Base-by-base conservation (phyloP, 1,140 invertebrate genomes). In the Oncopeltus fasciatus region DNA sequence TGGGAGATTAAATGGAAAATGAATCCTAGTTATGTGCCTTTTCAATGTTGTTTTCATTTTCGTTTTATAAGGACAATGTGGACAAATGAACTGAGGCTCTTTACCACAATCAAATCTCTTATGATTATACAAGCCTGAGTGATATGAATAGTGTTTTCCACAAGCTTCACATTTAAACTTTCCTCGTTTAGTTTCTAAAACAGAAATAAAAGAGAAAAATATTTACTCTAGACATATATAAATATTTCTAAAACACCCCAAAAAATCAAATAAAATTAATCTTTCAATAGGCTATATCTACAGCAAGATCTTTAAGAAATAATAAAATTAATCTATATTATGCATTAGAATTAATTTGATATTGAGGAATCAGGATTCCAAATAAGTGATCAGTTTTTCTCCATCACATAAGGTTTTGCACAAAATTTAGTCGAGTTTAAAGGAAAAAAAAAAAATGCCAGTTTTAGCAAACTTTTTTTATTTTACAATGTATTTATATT, bases 121-220 rank as follows among this genome's bases (percentile, higher is more conserved):
- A 29, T 71, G 70, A 31, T 68, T 65, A 33, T 65, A 63, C 49
- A 70, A 57, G 27, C 83, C 70, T 20, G 80, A 82, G 31, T 78
- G 81, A 53, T 74, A 75, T 18, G 77, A 78, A 72, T 86, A 86
- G 18, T 78, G 76, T 69, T 83, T 82, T 16, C 81, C 81, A 68
- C 84, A 86, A 53, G 49, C 26, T 12, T 21, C 24, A 26, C 49
- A 53, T 53, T 8, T 2, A 53, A 53, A 53, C 12, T 2, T 53
- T 2, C 49, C 12, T 53, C 26, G 21, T 26, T 24, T 21, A 24
- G 8, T 53, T 9, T 53, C 49, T 38, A 14, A 14, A 38, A 38
- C 14, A 5, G 14, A n/a, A n/a, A n/a, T n/a, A n/a, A n/a, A n/a
- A n/a, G n/a, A n/a, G n/a, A n/a, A n/a, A n/a, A 46, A 20, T 46